Conservation (phyloP, 2,113 vertebrate genomes). For the Salvelinus fontinalis region DNA sequence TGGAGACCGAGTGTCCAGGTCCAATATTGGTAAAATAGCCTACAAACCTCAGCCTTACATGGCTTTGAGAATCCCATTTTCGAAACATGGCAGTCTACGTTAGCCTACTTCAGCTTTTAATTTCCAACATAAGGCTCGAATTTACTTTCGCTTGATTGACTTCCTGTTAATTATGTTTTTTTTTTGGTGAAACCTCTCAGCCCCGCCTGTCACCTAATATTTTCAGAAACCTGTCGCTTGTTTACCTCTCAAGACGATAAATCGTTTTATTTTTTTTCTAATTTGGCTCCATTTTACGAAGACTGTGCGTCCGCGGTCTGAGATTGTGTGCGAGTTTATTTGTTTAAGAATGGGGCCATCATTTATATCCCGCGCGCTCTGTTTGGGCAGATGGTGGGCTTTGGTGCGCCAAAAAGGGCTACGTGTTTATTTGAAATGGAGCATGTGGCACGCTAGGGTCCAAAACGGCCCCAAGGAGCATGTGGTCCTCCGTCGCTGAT, state of each 20-base stretch:
- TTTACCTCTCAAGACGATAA: slow-evolving; percentile 42
- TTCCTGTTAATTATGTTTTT: slow-evolving; percentile 34
- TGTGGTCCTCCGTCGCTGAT: slow-evolving; percentile 42
- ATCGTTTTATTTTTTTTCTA: slow-evolving; percentile 28
- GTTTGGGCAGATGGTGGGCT: slow-evolving; percentile 56
- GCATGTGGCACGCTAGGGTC: slow-evolving; percentile 43
- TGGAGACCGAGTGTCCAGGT: too few species aligned
- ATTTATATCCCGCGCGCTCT: slow-evolving; percentile 54
- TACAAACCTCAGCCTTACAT: background rate
- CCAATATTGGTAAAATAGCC: too few species aligned
- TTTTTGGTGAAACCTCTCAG: slow-evolving; percentile 14
- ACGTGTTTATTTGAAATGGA: slow-evolving; percentile 62
- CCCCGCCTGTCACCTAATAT: slow-evolving; percentile 24
- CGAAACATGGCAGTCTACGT: background rate
- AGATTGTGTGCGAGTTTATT: slow-evolving; percentile 43
- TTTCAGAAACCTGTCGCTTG: slow-evolving; percentile 38
- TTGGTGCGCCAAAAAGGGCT: slow-evolving; percentile 37
- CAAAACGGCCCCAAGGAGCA: slow-evolving; percentile 33
- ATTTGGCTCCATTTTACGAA: slow-evolving; percentile 8
- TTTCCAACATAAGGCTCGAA: slow-evolving; percentile 5
- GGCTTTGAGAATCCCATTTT: background rate
- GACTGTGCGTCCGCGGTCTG: slow-evolving; percentile 12
- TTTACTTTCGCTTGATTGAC: slow-evolving; percentile 27
- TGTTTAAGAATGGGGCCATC: slow-evolving; percentile 44
- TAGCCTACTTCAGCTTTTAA: background rate